Base-by-base conservation (phyloP, 2,888 invertebrate species). In the Ypsolopha sequella region DNA sequence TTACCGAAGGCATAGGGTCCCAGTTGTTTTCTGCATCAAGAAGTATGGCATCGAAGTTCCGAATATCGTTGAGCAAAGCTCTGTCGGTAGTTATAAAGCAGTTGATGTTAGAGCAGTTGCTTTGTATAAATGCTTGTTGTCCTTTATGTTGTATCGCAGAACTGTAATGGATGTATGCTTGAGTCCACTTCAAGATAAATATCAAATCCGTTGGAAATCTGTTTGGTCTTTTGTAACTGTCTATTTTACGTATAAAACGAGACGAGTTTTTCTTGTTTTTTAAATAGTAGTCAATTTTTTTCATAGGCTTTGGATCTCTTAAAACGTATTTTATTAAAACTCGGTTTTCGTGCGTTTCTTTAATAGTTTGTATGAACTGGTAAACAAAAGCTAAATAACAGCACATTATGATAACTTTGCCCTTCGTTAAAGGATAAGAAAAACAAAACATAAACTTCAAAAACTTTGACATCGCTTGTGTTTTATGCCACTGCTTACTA, bases 1-100 rank as follows among this genome's bases (percentile, higher is more conserved):
- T 69, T 0, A 68, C 13, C 0, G 58, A n/a, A 0, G 76, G 68
- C 51, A 66, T 63, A 0, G 43, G 14, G 14, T 76, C 73, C 76
- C 77, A 80, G 52, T 56, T 56, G 50, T 71, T 72, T 55, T 82
- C 79, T 0, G 79, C 80, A 50, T 90, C 89, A 51, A 89, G 89
- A 0, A 90, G 48, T 6, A 90, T 68, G 0, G 88, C 90, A 46
- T 89, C 87, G 39, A 65, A 85, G 35, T 70, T 56, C 10, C 73
- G 64, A 6, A 76, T 65, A 51, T 88, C 74, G 0, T 66, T 58
- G 0, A 82, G 55, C 45, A 58, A 73, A 4, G 55, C 60, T 50
- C 65, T 76, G 6, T 77, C 62, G 35, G 61, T 68, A 0, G 80
- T 87, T 1, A 88, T 61, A 53, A 64, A 84, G 55, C 90, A 90